These are phyloP conservation scores for Deroplatys truncata DNA, from an alignment of 2,888 invertebrate species.

Conservation along the genomic window DNA sequence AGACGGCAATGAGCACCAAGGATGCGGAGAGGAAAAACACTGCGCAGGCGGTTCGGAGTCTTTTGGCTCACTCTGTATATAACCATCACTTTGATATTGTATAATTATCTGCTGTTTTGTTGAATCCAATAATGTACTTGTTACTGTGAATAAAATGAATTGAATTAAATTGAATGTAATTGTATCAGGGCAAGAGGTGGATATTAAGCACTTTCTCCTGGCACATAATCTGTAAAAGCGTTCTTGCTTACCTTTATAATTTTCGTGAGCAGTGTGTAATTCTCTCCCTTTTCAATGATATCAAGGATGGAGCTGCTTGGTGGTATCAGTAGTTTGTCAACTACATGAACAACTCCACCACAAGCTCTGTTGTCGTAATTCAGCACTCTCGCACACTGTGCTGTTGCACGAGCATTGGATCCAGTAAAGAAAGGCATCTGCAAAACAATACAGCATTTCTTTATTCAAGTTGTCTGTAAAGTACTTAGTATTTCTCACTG, in stretches of 20 bases:
- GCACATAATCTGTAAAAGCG: too few species aligned
- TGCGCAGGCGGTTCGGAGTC: too few species aligned
- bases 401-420: slow-evolving; percentile 57
- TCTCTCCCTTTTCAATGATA: slow-evolving; percentile 45
- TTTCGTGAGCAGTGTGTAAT: slow-evolving; percentile 46
- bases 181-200: too few species aligned
- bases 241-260: slow-evolving; percentile 40
- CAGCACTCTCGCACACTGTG: slow-evolving; percentile 62
- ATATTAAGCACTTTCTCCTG: too few species aligned
- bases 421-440: slow-evolving; percentile 53
- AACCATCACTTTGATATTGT: too few species aligned
- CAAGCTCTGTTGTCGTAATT: slow-evolving; percentile 62
- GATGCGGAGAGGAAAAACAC: too few species aligned
- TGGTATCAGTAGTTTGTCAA: slow-evolving; percentile 56
- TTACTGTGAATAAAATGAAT: too few species aligned
- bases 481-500: background rate
- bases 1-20: too few species aligned
- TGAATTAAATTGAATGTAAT: too few species aligned
- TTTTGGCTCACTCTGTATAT: too few species aligned
- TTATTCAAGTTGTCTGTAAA: slow-evolving; percentile 49
- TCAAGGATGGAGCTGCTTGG: slow-evolving; percentile 50
- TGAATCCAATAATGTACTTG: too few species aligned
- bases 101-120: too few species aligned
- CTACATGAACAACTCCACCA: slow-evolving; percentile 62
- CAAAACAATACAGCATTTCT: slow-evolving; percentile 37